phyloP scores from a whole-genome alignment of 2,888 invertebrate species.

The Listrodromus nycthemerus region DNA sequence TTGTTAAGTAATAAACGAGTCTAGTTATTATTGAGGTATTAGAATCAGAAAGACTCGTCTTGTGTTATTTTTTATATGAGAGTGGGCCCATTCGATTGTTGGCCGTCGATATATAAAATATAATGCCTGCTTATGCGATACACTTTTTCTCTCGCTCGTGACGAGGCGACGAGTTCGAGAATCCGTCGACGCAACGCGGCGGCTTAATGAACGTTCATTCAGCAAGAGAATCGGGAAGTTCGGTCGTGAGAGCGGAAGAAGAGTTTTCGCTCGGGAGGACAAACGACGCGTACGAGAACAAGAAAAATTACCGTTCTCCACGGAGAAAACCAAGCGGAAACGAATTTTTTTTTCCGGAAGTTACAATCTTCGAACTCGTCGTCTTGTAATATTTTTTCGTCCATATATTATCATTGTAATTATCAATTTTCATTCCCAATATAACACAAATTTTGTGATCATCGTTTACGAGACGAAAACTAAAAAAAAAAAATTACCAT shows the following conservation, averaged over 20 bases:
- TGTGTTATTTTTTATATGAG: not conserved
- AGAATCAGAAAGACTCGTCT: not conserved
- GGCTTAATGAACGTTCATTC: slow-evolving; percentile 62
- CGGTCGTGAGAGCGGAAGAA: slow-evolving; percentile 63
- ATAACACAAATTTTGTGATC: slow-evolving; percentile 16
- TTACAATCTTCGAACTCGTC: slow-evolving; percentile 55
- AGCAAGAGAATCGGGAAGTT: slow-evolving; percentile 61
- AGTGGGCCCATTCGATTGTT: not conserved
- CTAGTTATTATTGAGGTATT: not conserved
- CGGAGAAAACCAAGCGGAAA: slow-evolving; percentile 1
- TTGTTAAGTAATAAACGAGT: slow-evolving; percentile 4
- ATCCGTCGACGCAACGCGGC: slow-evolving; percentile 13
- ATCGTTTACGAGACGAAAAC: too few relatives aligned
- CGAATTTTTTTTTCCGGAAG: not conserved
- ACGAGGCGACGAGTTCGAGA: slow-evolving; percentile 57
- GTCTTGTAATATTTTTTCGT: not conserved
- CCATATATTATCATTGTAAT: not conserved
- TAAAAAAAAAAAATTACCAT: slow-evolving; percentile 16
- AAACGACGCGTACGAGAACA: slow-evolving; percentile 6
- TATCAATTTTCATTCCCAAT: slow-evolving; percentile 18
- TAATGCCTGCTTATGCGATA: slow-evolving; percentile 57
- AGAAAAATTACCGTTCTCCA: not conserved
- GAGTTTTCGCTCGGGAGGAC: slow-evolving; percentile 43
- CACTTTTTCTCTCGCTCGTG: slow-evolving; percentile 25
- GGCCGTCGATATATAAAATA: not conserved